These are phyloP conservation scores for Alosa sapidissima DNA, from an alignment of 2,797 vertebrate genomes.

Conservation along the genomic window DNA sequence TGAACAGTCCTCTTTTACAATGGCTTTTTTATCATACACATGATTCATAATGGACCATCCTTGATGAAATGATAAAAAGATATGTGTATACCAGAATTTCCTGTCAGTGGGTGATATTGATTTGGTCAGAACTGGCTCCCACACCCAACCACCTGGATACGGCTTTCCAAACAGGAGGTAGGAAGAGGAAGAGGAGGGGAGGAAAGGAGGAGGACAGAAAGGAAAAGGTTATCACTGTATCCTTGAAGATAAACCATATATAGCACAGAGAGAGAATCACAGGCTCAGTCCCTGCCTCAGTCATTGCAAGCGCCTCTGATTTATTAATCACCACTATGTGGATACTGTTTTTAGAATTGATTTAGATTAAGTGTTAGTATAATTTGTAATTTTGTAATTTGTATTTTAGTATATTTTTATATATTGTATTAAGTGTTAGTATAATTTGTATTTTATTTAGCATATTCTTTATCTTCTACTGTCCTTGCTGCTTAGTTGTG, in stretches of 20 bases:
- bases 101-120: background rate
- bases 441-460: too few relatives aligned
- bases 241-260: conserved; percentile 9
- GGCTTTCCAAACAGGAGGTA: background rate
- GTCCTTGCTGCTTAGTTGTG: too few relatives aligned
- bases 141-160: background rate
- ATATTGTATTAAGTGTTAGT: too few relatives aligned
- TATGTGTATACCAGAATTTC: background rate
- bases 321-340: too few relatives aligned
- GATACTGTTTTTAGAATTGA: too few relatives aligned
- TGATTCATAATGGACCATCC: background rate
- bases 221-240: background rate
- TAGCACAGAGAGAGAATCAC: too few relatives aligned
- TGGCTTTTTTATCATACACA: background rate
- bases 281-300: too few relatives aligned
- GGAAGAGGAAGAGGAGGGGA: background rate
- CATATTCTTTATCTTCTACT: too few relatives aligned
- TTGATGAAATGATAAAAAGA: background rate
- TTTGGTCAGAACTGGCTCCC: background rate
- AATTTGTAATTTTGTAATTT: too few relatives aligned
- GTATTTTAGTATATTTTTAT: too few relatives aligned
- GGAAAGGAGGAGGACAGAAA: background rate
- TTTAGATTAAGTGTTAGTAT: too few relatives aligned
- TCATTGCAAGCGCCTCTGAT: too few relatives aligned
- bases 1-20: background rate